Evolutionary conservation across 2,113 vertebrate genomes (phyloP).

Genomic region (Crotalus tigris): DNA sequence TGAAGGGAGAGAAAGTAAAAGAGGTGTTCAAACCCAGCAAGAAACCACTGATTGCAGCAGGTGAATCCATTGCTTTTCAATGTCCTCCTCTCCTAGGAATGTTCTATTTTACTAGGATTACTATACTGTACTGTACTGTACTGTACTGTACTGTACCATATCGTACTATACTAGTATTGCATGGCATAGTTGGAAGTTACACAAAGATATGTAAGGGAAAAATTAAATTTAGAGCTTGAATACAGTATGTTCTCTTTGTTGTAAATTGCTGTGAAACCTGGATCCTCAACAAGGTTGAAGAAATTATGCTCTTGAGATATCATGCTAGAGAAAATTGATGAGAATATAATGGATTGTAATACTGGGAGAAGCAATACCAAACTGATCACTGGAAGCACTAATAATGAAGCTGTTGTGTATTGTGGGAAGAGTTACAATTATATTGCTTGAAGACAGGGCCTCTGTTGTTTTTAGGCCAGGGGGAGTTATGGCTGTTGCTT

Average conservation of each 20-base stretch:
- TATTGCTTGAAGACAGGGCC: not conserved
- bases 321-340: not conserved
- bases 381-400: not conserved
- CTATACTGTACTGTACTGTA: too few species aligned
- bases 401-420: not conserved
- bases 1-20: slow-evolving; percentile 33
- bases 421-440: not conserved
- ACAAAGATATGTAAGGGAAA: not conserved
- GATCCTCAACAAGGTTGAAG: not conserved
- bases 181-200: not conserved
- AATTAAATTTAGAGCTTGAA: not conserved
- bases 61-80: not conserved
- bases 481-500: not conserved
- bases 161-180: not conserved
- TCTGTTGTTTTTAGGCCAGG: not conserved
- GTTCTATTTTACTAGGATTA: not conserved
- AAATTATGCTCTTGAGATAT: not conserved
- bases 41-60: not conserved
- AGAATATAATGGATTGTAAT: not conserved
- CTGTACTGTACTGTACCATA: too few species aligned
- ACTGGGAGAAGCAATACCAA: not conserved
- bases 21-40: not conserved
- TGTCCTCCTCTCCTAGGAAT: not conserved
- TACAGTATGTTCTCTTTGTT: not conserved
- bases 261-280: not conserved